phyloP scores from a whole-genome alignment of 2,888 invertebrate species.

The Stenolophus ochropezus region DNA sequence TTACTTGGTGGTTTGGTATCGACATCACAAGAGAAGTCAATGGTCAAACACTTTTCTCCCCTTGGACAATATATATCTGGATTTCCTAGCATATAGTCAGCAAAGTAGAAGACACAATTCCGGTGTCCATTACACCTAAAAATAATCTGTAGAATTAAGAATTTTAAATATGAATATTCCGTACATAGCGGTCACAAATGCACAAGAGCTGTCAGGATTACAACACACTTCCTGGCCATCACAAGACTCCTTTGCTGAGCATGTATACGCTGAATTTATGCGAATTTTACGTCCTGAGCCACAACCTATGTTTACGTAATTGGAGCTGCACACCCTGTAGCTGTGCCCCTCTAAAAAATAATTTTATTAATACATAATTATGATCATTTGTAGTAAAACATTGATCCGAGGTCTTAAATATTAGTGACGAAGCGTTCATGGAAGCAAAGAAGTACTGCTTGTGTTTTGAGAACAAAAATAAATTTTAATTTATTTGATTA shows the following conservation, averaged over 20 bases:
- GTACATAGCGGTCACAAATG: not conserved
- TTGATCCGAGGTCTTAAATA: too few relatives aligned
- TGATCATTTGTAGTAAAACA: too few relatives aligned
- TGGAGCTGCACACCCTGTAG: not conserved
- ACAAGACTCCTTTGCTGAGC: not conserved
- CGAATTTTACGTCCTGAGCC: not conserved
- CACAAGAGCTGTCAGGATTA: not conserved
- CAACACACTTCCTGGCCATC: too few relatives aligned
- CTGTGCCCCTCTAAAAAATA: not conserved
- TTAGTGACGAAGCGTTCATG: too few relatives aligned
- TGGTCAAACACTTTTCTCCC: not conserved
- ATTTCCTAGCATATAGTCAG: not conserved
- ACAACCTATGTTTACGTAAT: not conserved
- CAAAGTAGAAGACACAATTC: not conserved
- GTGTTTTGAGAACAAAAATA: too few relatives aligned
- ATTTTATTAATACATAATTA: too few relatives aligned
- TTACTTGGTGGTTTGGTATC: not conserved
- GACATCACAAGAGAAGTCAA: not conserved
- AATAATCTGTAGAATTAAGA: not conserved
- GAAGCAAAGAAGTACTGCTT: too few relatives aligned
- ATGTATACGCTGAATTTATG: not conserved
- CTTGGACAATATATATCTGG: not conserved
- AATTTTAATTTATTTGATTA: too few relatives aligned
- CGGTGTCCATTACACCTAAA: not conserved
- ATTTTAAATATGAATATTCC: not conserved